phyloP scores from a whole-genome alignment of 1,140 invertebrate species.

The Lepidurus apus region DNA sequence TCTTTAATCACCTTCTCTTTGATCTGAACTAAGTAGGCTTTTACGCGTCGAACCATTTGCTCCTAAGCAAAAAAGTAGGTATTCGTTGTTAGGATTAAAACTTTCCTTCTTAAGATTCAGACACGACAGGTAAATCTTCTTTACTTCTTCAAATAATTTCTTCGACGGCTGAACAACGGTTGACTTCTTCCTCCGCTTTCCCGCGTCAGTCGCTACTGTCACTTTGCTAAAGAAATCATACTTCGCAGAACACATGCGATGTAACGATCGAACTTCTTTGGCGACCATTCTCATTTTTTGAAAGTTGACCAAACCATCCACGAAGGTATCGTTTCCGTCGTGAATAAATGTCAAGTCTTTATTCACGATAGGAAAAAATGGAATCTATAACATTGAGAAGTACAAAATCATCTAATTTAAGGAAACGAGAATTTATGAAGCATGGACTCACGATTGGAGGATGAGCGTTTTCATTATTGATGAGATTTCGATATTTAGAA shows the following conservation, averaged over 20 bases:
- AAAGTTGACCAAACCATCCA: slow-evolving; percentile 93
- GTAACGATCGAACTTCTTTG: slow-evolving; percentile 90
- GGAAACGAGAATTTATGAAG: slow-evolving; percentile 24
- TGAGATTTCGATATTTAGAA: slow-evolving; percentile 93
- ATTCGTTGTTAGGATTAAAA: slow-evolving; percentile 38
- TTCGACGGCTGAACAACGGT: slow-evolving; percentile 87
- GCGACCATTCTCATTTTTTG: slow-evolving; percentile 98
- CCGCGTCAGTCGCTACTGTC: slow-evolving; percentile 77
- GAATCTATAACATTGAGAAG: slow-evolving; percentile 61
- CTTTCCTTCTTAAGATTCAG: background rate
- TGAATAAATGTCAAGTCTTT: slow-evolving; percentile 99
- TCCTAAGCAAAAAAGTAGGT: slow-evolving; percentile 50
- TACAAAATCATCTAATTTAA: slow-evolving; percentile 23
- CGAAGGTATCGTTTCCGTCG: slow-evolving; percentile 89
- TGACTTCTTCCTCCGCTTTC: slow-evolving; percentile 84
- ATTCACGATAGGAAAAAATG: slow-evolving; percentile 91
- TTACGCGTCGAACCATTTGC: slow-evolving; percentile 93
- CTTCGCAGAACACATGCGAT: slow-evolving; percentile 93
- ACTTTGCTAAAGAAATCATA: slow-evolving; percentile 78
- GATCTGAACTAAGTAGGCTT: slow-evolving; percentile 89
- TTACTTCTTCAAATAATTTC: slow-evolving; percentile 96
- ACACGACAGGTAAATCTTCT: background rate
- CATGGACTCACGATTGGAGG: slow-evolving; percentile 67
- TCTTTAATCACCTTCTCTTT: slow-evolving; percentile 78
- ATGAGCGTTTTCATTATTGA: slow-evolving; percentile 78